These are phyloP conservation scores for Porites cylindrica DNA, from an alignment of 92 coral and sea anemone genomes.

Conservation along the genomic window DNA sequence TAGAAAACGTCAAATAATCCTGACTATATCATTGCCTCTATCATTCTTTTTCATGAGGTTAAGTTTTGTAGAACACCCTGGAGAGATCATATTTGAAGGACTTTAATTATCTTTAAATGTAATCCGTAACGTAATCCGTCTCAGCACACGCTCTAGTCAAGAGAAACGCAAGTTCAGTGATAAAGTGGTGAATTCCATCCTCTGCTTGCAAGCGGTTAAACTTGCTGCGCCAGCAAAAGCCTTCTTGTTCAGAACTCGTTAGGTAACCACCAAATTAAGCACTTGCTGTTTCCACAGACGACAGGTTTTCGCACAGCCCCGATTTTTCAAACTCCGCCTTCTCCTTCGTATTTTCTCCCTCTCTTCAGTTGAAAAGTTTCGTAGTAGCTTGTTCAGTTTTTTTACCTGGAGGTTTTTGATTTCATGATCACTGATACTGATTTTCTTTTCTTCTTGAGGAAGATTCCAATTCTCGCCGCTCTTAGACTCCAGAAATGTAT, in stretches of 20 bases:
- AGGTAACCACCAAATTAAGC: conserved; percentile 16
- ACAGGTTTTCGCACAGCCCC: conserved; percentile 77
- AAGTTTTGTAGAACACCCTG: no score
- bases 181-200: background rate
- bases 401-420: conserved; percentile 60
- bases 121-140: no score
- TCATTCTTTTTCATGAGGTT: no score
- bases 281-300: conserved; percentile 52
- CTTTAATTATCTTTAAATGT: no score
- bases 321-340: conserved; percentile 74
- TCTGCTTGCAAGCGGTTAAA: background rate
- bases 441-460: background rate
- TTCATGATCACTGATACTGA: conserved; percentile 40
- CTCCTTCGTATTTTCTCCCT: conserved; percentile 48
- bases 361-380: conserved; percentile 37
- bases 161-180: background rate
- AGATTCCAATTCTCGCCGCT: background rate
- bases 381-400: conserved; percentile 60
- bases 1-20: no score
- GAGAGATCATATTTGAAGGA: no score
- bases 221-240: background rate
- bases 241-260: conserved; percentile 25
- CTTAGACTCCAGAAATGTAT: background rate
- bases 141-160: no score
- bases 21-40: no score